Conservation (phyloP, 2,113 vertebrate species). For the Hemicordylus capensis region DNA sequence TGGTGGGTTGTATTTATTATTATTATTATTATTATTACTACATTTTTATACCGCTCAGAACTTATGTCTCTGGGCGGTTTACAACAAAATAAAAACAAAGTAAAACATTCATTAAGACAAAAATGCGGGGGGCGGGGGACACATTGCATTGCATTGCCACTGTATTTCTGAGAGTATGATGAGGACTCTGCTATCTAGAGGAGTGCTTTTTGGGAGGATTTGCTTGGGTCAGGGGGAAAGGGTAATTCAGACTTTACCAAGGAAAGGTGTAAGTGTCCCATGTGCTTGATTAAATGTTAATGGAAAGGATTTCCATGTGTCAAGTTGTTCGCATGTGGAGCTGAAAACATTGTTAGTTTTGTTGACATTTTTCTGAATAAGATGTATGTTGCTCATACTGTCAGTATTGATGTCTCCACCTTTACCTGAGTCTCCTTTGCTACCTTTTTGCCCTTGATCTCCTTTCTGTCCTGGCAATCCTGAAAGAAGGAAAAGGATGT, state of each 20-base stretch:
- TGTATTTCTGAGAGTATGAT: neutral
- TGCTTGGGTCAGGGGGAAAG: neutral
- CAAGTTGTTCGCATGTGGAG: no score
- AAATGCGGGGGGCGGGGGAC: neutral
- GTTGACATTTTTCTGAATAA: neutral
- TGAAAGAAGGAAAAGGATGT: slow-evolving; percentile 3
- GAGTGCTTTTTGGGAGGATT: neutral
- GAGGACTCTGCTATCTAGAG: neutral
- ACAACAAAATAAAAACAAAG: no score
- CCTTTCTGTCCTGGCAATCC: slow-evolving; percentile 59
- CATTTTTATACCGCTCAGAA: no score
- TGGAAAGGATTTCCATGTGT: neutral
- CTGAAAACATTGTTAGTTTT: neutral
- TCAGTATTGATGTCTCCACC: neutral
- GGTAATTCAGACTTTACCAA: rapidly evolving
- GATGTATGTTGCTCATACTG: neutral
- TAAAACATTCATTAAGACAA: no score
- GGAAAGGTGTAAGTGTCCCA: neutral
- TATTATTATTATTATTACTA: no score
- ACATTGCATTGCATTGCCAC: neutral
- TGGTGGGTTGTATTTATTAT: no score
- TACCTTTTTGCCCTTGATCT: slow-evolving; percentile 55
- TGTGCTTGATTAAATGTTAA: neutral
- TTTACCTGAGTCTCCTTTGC: slow-evolving; percentile 69
- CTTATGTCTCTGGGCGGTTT: no score